Percentiles rank a stretch among this genome's conserved stretches.
These are phyloP conservation scores for Nyctereutes procyonoides DNA, from an alignment of 2,113 vertebrate genomes.

Conservation along the genomic window DNA sequence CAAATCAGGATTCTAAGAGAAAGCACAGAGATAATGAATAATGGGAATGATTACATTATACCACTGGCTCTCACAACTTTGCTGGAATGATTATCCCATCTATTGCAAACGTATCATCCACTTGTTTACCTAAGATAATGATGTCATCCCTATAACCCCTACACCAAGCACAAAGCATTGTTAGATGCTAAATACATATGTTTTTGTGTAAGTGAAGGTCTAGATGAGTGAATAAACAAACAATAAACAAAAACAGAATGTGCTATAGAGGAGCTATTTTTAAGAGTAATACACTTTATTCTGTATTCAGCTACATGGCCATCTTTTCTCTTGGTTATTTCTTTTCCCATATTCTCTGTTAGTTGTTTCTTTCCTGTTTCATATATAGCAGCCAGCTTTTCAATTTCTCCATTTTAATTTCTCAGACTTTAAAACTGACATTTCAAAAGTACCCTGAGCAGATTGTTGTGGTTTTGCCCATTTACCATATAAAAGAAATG, in stretches of 20 bases:
- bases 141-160: not conserved
- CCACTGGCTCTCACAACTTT: not conserved
- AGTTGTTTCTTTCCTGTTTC: slow-evolving; percentile 17
- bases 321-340: slow-evolving; percentile 14
- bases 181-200: not conserved
- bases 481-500: slow-evolving; percentile 54
- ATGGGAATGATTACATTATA: not conserved
- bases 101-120: not conserved
- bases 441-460: slow-evolving; percentile 26
- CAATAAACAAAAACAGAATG: slow-evolving; percentile 10
- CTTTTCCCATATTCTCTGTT: not conserved
- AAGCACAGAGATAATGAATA: slow-evolving; percentile 23
- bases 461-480: slow-evolving; percentile 43
- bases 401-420: slow-evolving; percentile 63
- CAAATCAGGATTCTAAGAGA: slow-evolving; percentile 42
- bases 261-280: not conserved
- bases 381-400: not conserved
- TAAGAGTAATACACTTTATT: not conserved
- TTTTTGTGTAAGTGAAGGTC: not conserved
- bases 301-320: not conserved
- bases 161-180: not conserved
- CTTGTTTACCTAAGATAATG: not conserved
- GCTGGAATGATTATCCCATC: not conserved
- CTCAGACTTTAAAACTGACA: not conserved
- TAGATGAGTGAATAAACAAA: not conserved